phyloP scores from a whole-genome alignment of 2,113 vertebrate species.

The Lynx canadensis region DNA sequence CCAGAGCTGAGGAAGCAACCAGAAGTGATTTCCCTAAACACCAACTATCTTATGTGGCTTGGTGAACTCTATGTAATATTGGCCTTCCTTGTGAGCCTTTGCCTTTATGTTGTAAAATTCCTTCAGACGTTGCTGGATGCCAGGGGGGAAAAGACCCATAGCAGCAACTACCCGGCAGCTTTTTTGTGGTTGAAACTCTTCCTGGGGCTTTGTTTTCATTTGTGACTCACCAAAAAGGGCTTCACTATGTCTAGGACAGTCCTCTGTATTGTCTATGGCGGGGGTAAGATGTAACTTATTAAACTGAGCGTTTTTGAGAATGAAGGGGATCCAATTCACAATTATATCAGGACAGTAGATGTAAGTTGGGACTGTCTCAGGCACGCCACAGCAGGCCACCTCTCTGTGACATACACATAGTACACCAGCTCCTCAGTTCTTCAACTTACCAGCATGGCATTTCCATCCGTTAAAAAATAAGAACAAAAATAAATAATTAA shows the following conservation, averaged over 20 bases:
- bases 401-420: too few species aligned
- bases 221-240: rapidly evolving
- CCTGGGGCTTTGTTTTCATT: rapidly evolving
- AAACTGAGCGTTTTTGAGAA: background rate
- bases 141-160: background rate
- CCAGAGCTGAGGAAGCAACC: background rate
- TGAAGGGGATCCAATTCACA: background rate
- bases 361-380: background rate
- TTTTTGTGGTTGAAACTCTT: background rate
- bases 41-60: background rate
- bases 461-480: background rate
- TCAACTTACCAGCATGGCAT: background rate
- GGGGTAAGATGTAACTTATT: background rate
- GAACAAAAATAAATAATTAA: background rate
- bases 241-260: background rate
- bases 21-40: background rate
- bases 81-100: background rate
- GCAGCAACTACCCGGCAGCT: background rate
- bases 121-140: background rate
- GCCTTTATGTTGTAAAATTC: background rate
- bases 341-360: background rate
- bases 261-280: rapidly evolving
- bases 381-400: rapidly evolving
- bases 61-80: background rate
- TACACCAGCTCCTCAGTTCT: background rate